phyloP scores from a whole-genome alignment of 2,888 invertebrate species.

The Drosophila subsilvestris region DNA sequence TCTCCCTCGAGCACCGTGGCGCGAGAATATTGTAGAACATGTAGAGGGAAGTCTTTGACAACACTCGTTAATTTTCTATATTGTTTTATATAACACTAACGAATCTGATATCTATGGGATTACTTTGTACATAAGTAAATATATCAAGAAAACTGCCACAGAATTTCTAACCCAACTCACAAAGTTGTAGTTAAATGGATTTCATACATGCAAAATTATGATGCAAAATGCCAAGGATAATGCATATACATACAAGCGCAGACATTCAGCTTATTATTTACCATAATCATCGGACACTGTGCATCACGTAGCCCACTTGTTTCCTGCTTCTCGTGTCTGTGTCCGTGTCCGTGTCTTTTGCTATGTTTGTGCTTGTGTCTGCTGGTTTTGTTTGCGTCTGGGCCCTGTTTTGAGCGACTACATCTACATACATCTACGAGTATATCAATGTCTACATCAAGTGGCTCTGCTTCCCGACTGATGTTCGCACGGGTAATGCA shows the following conservation, averaged over 20 bases:
- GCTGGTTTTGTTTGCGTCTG: conserved; percentile 40
- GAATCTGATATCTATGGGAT: no score
- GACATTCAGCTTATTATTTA: no score
- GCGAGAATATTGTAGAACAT: not conserved
- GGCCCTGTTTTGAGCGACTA: conserved; percentile 10
- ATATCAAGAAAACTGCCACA: no score
- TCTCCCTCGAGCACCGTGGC: conserved; percentile 4
- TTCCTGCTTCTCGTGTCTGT: not conserved
- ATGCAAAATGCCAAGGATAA: no score
- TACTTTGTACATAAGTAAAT: no score
- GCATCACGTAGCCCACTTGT: not conserved
- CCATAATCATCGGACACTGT: not conserved
- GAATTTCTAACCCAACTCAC: not conserved
- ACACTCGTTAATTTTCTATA: no score
- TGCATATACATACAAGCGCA: not conserved
- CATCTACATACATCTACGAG: conserved; percentile 12
- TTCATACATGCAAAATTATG: no score
- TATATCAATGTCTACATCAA: conserved; percentile 31
- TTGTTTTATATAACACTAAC: no score
- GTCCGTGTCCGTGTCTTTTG: conserved; percentile 15
- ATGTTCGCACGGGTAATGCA: conserved; percentile 49
- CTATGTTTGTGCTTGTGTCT: conserved; percentile 29
- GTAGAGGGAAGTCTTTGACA: no score
- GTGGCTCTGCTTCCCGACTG: conserved; percentile 13
- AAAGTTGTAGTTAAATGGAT: not conserved